These are phyloP conservation scores for Rhopilema esculentum DNA, from an alignment of 30 jellyfish, hydroid and myxozoan species.

Conservation along the genomic window DNA sequence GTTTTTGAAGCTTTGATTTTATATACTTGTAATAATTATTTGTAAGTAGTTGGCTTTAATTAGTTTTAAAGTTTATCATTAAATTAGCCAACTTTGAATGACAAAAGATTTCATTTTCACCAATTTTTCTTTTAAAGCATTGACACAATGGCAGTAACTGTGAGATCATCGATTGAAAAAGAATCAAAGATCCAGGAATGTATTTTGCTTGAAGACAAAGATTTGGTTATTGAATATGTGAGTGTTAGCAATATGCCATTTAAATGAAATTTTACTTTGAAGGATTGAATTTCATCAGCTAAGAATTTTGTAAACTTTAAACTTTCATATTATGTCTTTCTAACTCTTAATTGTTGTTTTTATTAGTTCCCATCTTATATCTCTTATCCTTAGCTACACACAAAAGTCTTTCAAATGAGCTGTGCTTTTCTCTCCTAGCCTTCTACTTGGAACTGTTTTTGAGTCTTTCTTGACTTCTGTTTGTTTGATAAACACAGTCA, in stretches of 20 bases:
- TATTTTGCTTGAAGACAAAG: conserved; percentile 84
- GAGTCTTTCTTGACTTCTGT: neutral
- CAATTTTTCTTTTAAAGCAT: conserved; percentile 48
- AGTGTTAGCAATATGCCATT: neutral
- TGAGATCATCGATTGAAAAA: conserved; percentile 72
- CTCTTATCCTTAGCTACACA: no score
- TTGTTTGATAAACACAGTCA: neutral
- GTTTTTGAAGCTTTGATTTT: no score
- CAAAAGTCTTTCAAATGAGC: no score
- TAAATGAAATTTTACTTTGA: no score
- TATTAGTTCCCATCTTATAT: no score
- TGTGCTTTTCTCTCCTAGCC: no score
- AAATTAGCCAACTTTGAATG: neutral
- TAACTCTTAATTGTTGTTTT: no score
- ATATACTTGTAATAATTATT: no score
- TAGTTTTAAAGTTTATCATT: no score
- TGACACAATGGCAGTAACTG: conserved; percentile 70
- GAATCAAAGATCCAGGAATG: conserved; percentile 80
- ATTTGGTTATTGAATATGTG: conserved; percentile 76
- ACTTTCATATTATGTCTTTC: no score
- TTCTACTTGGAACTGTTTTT: no score
- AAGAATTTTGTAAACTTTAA: neutral
- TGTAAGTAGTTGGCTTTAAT: no score
- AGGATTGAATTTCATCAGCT: neutral
- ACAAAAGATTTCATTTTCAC: neutral